Conservation (phyloP, 2,888 invertebrate species). For the Trachelus tabidus region DNA sequence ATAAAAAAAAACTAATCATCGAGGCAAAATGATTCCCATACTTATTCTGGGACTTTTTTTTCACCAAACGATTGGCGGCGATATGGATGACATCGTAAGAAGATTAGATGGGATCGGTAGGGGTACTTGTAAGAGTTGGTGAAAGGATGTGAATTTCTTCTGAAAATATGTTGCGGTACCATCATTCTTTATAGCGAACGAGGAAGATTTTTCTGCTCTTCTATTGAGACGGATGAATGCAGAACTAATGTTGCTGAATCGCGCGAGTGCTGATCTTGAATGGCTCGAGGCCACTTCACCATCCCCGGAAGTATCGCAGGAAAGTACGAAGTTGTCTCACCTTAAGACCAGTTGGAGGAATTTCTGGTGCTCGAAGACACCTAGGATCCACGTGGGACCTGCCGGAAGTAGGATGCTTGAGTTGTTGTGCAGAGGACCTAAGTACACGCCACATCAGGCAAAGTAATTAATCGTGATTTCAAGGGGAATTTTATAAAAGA, state of each 20-base stretch:
- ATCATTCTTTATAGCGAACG: background rate
- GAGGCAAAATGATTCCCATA: background rate
- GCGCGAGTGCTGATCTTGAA: conserved; percentile 31
- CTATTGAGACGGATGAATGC: conserved; percentile 27
- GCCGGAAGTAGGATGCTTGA: conserved; percentile 68
- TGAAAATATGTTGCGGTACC: too few relatives aligned
- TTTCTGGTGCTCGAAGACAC: conserved; percentile 32
- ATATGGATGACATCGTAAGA: too few relatives aligned
- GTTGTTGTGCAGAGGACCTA: conserved; percentile 75
- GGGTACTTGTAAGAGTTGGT: too few relatives aligned
- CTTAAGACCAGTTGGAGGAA: conserved; percentile 31
- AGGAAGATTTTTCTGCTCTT: background rate
- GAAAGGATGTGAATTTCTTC: too few relatives aligned
- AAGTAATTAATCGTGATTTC: conserved; percentile 64
- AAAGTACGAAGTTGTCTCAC: conserved; percentile 26
- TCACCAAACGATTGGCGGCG: too few relatives aligned
- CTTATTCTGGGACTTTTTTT: background rate
- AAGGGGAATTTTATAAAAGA: background rate
- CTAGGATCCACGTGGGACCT: conserved; percentile 10
- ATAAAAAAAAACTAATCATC: too few relatives aligned
- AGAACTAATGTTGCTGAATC: conserved; percentile 33
- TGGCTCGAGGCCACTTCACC: conserved; percentile 34
- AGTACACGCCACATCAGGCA: conserved; percentile 69
- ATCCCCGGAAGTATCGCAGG: conserved; percentile 21
- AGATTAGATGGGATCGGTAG: too few relatives aligned